Conservation (phyloP, 1,140 invertebrate genomes). For the Drosophila saltans region DNA sequence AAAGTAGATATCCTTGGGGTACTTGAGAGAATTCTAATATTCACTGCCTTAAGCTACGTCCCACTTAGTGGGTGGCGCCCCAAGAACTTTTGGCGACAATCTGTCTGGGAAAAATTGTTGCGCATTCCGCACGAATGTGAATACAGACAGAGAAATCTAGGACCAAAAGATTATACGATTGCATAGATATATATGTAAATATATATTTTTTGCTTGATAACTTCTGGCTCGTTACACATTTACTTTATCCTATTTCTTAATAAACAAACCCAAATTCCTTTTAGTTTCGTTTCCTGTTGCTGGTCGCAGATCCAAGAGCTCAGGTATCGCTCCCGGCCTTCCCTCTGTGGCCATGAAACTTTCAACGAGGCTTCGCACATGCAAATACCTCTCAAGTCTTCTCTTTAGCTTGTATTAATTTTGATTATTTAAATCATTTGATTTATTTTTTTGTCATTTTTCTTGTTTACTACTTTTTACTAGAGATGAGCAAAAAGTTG, state of each 20-base stretch:
- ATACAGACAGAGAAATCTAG: too few relatives aligned
- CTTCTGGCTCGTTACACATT: too few relatives aligned
- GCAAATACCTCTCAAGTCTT: neutral
- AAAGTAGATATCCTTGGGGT: too few relatives aligned
- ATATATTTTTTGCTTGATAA: too few relatives aligned
- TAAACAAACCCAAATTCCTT: neutral
- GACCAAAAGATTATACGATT: too few relatives aligned
- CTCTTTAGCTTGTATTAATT: neutral
- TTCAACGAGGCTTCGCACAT: neutral
- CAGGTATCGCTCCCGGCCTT: neutral
- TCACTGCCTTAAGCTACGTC: too few relatives aligned
- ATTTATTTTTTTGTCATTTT: neutral
- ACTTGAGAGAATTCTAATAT: too few relatives aligned
- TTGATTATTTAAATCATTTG: neutral
- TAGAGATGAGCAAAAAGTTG: neutral
- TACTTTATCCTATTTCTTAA: too few relatives aligned
- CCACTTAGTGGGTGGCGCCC: too few relatives aligned
- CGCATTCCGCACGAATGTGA: too few relatives aligned
- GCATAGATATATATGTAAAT: too few relatives aligned
- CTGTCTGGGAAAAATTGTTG: neutral
- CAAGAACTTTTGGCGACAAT: neutral
- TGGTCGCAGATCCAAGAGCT: slow-evolving; percentile 6
- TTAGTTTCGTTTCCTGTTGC: neutral
- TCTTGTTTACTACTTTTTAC: neutral
- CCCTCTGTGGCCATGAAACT: slow-evolving; percentile 16